Evolutionary conservation across 2,888 invertebrate genomes (phyloP), one percentile per base, ranked within the genome.

Genomic region (Andrena minutula): DNA sequence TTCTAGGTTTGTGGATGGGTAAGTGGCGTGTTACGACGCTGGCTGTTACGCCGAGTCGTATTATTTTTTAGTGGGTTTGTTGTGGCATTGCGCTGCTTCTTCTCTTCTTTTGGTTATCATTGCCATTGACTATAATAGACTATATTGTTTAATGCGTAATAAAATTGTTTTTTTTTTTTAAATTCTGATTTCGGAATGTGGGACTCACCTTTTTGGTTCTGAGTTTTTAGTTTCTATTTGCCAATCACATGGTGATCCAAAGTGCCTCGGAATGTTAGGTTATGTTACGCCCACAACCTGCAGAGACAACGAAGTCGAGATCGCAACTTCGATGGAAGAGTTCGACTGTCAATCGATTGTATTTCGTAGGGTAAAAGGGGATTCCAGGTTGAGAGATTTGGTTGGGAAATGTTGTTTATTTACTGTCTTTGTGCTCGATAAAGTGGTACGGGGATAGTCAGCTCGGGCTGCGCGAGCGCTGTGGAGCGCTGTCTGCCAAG

Each of bases 201-300:
- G 56, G n/a, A 1, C 28, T 0, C 28, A 8, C 28, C 4, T 6
- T 20, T 56, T 35, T n/a, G 28, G n/a, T 49, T 60, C 5, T 16
- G 23, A 26, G 2, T 35, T 47, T 12, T 8, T 23, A 32, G n/a
- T 23, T 41, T 56, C 8, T 10, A 35, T 49, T 61, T 53, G 32
- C 56, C 28, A 71, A 49, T 56, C 20, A 56, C 8, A 32, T 64
- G 41, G 41, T 47, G 47, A 8, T 74, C 12, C 20, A 26, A 26
- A 32, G 30, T 35, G 32, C 66, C 32, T 30, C 10, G 32, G 26
- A 5, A 20, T 73, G 30, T 51, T 65, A 78, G 74, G 83, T 84
- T 84, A 84, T 16, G 41, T 28, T 28, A 47, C 41, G 16, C 61
- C 23, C 56, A 73, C 60, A 68, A 74, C 53, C 58, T 66, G 26